These are phyloP conservation scores for Psilopsiagon aymara DNA, from an alignment of 2,113 vertebrate species.

Conservation along the genomic window DNA sequence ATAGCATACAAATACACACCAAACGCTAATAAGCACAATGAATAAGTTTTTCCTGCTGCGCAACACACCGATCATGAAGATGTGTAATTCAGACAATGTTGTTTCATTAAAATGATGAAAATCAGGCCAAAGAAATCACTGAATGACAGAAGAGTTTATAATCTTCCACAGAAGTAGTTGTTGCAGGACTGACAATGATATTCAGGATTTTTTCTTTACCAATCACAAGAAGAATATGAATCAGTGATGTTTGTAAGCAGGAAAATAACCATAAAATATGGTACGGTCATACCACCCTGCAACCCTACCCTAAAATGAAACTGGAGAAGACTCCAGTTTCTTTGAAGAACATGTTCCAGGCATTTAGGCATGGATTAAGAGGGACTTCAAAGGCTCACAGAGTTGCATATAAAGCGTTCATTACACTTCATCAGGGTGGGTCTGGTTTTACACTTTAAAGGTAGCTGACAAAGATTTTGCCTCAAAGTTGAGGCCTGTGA, in stretches of 20 bases:
- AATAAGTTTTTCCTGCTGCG: neutral
- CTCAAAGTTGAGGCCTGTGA: neutral
- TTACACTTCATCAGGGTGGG: neutral
- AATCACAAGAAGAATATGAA: neutral
- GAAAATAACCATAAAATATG: neutral
- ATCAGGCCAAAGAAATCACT: neutral
- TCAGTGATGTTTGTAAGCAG: neutral
- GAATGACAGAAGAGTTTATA: neutral
- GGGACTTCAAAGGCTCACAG: constrained; percentile 59
- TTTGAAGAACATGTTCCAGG: constrained; percentile 39
- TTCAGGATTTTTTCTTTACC: neutral
- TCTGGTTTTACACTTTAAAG: constrained; percentile 58
- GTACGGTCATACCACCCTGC: neutral
- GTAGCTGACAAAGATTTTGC: neutral
- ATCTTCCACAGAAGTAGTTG: neutral
- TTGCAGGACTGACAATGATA: neutral
- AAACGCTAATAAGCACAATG: neutral
- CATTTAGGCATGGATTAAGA: constrained; percentile 35
- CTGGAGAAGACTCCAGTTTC: constrained; percentile 4
- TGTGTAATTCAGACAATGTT: neutral
- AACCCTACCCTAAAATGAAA: constrained; percentile 23
- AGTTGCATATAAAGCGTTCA: constrained; percentile 31
- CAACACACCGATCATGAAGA: neutral
- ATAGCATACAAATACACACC: neutral
- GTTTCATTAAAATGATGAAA: neutral